These are phyloP conservation scores for Zingel zingel DNA, from an alignment of 2,113 vertebrate genomes.

Conservation along the genomic window DNA sequence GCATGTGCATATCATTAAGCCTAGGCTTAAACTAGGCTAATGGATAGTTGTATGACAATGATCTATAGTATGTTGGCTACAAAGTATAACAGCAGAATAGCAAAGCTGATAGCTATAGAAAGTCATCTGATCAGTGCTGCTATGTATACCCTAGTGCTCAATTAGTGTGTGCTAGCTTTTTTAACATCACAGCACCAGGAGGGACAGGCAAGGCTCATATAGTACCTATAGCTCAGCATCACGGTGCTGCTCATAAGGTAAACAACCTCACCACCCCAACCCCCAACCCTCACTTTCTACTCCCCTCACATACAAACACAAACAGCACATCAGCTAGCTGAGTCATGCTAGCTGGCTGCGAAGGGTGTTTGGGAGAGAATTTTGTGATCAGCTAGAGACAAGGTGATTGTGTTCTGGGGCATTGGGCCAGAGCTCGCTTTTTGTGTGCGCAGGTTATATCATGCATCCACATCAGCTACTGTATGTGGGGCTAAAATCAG, in stretches of 20 bases:
- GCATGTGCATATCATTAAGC: neutral
- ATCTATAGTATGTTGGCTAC: conserved; percentile 15
- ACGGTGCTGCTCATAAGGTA: conserved; percentile 28
- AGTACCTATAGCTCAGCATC: conserved; percentile 30
- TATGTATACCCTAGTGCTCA: conserved; percentile 62
- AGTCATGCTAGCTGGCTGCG: conserved; percentile 62
- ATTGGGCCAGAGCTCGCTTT: conserved; percentile 39
- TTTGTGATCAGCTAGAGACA: conserved; percentile 48
- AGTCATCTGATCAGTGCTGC: conserved; percentile 49
- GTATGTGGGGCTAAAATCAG: neutral
- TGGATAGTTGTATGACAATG: neutral
- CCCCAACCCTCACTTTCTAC: neutral
- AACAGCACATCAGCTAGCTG: conserved; percentile 46
- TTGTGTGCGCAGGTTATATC: conserved; percentile 25
- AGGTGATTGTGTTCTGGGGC: conserved; percentile 43
- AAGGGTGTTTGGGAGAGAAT: conserved; percentile 43
- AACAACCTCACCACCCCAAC: conserved; percentile 14
- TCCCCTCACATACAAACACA: conserved; percentile 25
- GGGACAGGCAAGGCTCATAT: conserved; percentile 5
- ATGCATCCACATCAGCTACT: neutral
- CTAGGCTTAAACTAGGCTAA: conserved; percentile 4
- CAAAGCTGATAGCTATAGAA: conserved; percentile 41
- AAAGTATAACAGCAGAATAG: conserved; percentile 28
- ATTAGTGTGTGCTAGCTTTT: conserved; percentile 44
- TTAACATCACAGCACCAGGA: conserved; percentile 32